These are phyloP conservation scores for Brachyalestes nurse DNA, from an alignment of 2,797 vertebrate genomes.

Conservation along the genomic window DNA sequence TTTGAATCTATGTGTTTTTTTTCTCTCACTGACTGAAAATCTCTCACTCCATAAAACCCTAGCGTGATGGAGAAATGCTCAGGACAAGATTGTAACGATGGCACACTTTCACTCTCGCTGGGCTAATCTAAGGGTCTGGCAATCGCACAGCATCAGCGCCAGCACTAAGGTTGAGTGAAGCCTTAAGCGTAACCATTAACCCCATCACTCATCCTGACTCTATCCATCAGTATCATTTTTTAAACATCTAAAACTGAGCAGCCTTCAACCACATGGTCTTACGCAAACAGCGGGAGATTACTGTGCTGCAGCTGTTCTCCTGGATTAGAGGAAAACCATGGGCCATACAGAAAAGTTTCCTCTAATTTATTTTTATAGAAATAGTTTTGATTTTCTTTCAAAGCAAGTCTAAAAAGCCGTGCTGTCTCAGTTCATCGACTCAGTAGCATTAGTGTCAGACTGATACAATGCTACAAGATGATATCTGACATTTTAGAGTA, in stretches of 20 bases:
- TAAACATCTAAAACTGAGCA: slow-evolving; percentile 29
- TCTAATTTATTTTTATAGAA: slow-evolving; percentile 31
- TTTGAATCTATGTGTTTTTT: background rate
- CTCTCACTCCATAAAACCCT: background rate
- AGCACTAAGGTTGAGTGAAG: slow-evolving; percentile 35
- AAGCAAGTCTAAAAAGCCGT: background rate
- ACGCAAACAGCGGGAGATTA: slow-evolving; percentile 14
- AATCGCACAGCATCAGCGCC: background rate
- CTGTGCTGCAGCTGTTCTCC: slow-evolving; percentile 17
- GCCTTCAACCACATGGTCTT: slow-evolving; percentile 28
- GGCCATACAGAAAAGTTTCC: slow-evolving; percentile 8
- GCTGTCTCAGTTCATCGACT: background rate
- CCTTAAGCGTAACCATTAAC: slow-evolving; percentile 41
- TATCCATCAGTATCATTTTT: slow-evolving; percentile 44
- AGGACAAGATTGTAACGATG: background rate
- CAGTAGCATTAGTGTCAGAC: background rate
- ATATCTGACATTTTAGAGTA: too few relatives aligned
- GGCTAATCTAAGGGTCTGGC: slow-evolving; percentile 26
- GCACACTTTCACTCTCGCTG: slow-evolving; percentile 22
- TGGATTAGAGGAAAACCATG: background rate
- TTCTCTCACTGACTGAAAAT: background rate
- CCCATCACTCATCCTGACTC: slow-evolving; percentile 47
- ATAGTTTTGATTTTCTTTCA: slow-evolving; percentile 15
- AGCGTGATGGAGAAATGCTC: slow-evolving; percentile 4
- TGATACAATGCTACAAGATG: background rate